A percentile compares a stretch with the other conserved stretches of the same genome.
Conservation (phyloP, 2,113 vertebrate genomes). For the Etheostoma spectabile region DNA sequence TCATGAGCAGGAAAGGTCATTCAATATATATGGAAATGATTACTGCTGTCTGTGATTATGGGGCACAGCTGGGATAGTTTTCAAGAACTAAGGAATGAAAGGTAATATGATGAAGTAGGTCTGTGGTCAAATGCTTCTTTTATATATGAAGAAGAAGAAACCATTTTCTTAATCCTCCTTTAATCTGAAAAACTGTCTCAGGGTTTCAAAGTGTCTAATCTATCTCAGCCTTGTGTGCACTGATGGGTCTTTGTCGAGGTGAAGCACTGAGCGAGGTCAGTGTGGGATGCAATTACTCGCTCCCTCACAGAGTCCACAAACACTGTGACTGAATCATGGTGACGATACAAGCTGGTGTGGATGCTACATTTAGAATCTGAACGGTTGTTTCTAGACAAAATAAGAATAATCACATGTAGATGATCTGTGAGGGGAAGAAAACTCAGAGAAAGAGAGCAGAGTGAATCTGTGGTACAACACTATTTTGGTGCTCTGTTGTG, state of each 20-base stretch:
- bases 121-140: slow-evolving; percentile 29
- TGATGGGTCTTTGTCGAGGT: slow-evolving; percentile 28
- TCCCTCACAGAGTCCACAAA: slow-evolving; percentile 7
- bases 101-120: slow-evolving; percentile 4
- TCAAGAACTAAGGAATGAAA: slow-evolving; percentile 34
- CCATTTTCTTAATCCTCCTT: not conserved
- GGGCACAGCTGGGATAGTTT: slow-evolving; percentile 36
- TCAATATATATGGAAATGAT: slow-evolving; percentile 79
- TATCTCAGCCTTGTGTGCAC: slow-evolving; percentile 8
- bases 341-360: not conserved
- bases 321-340: slow-evolving; percentile 2
- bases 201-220: slow-evolving; percentile 15
- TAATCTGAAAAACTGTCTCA: not conserved
- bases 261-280: slow-evolving; percentile 35
- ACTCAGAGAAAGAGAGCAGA: not conserved
- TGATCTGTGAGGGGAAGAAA: not conserved
- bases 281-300: slow-evolving; percentile 41
- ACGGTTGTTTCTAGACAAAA: slow-evolving; percentile 4
- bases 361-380: not conserved
- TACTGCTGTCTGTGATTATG: slow-evolving; percentile 45
- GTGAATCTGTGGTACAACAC: slow-evolving; percentile 18
- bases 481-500: slow-evolving; percentile 46
- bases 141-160: slow-evolving; percentile 20
- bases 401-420: not conserved
- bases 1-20: slow-evolving; percentile 71